phyloP scores from a whole-genome alignment of 2,113 vertebrate genomes.

The Hiodon tergisus region DNA sequence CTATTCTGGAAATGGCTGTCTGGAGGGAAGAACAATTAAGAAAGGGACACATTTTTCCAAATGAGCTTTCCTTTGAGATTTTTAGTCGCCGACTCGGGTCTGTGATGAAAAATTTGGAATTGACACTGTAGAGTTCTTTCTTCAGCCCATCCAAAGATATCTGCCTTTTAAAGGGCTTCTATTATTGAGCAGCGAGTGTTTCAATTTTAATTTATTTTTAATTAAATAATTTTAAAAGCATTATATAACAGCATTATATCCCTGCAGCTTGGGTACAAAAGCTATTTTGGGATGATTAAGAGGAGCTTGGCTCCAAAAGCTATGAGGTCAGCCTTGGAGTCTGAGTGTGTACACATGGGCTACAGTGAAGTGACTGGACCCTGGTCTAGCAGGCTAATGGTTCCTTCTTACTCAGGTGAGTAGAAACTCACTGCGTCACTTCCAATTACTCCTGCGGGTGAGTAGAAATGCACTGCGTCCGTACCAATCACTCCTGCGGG shows the following conservation, averaged over 20 bases:
- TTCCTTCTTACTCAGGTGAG: neutral
- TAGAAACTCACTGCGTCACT: too few species aligned
- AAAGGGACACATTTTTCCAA: conserved; percentile 8
- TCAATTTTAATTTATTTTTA: conserved; percentile 30
- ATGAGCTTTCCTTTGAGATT: conserved; percentile 8
- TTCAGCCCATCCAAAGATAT: neutral
- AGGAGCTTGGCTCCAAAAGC: conserved; percentile 10
- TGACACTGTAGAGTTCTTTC: conserved; percentile 6
- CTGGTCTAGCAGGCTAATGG: too few species aligned
- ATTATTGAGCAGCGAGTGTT: conserved; percentile 15
- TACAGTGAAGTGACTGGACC: too few species aligned
- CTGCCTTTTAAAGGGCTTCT: neutral
- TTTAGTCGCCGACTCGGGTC: neutral
- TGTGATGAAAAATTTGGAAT: conserved; percentile 5
- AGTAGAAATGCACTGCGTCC: too few species aligned
- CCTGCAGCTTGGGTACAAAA: conserved; percentile 14
- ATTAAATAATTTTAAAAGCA: conserved; percentile 33
- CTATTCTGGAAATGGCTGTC: neutral
- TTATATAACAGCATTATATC: conserved; percentile 37
- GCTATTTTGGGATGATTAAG: conserved; percentile 21
- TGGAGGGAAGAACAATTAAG: neutral
- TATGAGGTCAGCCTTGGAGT: neutral
- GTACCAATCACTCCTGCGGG: too few species aligned
- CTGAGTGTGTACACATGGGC: too few species aligned
- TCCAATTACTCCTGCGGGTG: too few species aligned